A percentile compares a stretch with the other conserved stretches of the same genome.
phyloP scores from a whole-genome alignment of 2,888 invertebrate species.

The Lycocerus yunnanus region DNA sequence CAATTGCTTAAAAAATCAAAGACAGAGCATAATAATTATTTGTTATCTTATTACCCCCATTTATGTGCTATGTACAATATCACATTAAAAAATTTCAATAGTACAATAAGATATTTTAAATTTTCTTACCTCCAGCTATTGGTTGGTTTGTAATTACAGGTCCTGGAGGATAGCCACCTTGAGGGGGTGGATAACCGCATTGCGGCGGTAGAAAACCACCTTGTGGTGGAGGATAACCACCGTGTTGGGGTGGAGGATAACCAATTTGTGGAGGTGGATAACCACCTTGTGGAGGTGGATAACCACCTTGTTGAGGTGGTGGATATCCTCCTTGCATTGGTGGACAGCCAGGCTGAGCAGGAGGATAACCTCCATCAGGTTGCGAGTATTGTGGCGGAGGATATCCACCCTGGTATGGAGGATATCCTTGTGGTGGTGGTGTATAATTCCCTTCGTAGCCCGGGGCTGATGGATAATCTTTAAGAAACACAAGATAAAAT shows the following conservation, averaged over 20 bases:
- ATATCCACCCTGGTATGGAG: neutral
- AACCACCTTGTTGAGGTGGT: neutral
- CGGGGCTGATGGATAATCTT: neutral
- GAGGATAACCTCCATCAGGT: neutral
- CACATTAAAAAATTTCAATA: too few species aligned
- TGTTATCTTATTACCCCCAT: too few species aligned
- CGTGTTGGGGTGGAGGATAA: neutral
- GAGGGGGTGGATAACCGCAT: neutral
- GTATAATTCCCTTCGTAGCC: neutral
- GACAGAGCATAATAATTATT: too few species aligned
- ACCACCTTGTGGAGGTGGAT: neutral
- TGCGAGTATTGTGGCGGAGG: neutral
- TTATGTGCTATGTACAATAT: too few species aligned
- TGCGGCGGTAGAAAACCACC: neutral
- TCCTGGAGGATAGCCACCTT: neutral
- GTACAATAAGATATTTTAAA: too few species aligned
- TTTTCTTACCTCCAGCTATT: neutral
- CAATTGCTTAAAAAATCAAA: too few species aligned
- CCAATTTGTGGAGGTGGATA: neutral
- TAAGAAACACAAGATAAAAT: neutral
- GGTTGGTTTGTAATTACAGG: neutral
- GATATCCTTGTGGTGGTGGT: neutral
- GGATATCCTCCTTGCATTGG: neutral
- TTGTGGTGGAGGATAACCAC: neutral
- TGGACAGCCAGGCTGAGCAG: neutral